A percentile compares a stretch with the other conserved stretches of the same genome.
These are phyloP conservation scores for Hemichromis elongatus DNA, from an alignment of 2,113 vertebrate species.

Conservation along the genomic window DNA sequence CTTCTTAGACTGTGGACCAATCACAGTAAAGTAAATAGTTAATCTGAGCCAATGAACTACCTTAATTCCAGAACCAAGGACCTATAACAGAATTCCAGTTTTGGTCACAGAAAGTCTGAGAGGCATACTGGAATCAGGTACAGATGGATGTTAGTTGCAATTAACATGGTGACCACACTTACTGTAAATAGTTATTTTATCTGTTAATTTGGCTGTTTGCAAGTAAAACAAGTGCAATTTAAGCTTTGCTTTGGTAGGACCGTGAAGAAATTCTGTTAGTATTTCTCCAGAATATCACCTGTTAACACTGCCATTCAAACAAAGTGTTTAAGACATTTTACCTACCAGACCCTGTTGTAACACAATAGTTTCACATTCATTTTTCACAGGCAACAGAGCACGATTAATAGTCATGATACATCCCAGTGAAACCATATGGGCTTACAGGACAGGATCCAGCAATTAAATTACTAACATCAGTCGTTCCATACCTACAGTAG, in stretches of 20 bases:
- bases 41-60: conserved; percentile 13
- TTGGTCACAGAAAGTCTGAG: neutral
- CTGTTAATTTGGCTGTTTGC: neutral
- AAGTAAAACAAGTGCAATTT: neutral
- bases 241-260: neutral
- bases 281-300: neutral
- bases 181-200: neutral
- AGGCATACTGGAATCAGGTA: conserved; percentile 1
- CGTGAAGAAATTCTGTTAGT: neutral
- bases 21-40: conserved; percentile 26
- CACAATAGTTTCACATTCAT: conserved; percentile 20
- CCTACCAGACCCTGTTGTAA: neutral
- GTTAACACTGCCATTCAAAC: neutral
- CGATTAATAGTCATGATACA: conserved; percentile 38
- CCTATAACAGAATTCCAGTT: conserved; percentile 37
- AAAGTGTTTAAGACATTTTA: conserved; percentile 11
- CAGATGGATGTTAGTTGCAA: neutral
- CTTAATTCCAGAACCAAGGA: neutral
- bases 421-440: conserved; percentile 42
- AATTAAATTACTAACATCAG: conserved; percentile 42
- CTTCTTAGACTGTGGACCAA: conserved; percentile 1
- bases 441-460: conserved; percentile 28
- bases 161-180: conserved; percentile 1
- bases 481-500: conserved; percentile 2
- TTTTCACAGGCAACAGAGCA: conserved; percentile 42